phyloP scores from a whole-genome alignment of 2,113 vertebrate genomes.

The Petrocephalus microphthalmus region DNA sequence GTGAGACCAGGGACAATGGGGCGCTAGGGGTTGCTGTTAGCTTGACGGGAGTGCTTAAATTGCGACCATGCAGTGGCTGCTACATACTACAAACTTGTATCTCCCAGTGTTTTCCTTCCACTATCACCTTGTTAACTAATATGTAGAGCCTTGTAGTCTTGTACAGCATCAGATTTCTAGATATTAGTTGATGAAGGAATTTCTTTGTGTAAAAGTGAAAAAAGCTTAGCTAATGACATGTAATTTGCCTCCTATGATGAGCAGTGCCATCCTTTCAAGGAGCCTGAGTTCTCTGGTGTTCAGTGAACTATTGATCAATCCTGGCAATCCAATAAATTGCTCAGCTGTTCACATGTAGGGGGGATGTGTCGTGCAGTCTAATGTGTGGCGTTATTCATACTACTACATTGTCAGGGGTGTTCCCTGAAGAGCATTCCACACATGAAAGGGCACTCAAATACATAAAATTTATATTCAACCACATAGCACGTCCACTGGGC shows the following conservation, averaged over 20 bases:
- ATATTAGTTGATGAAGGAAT: neutral
- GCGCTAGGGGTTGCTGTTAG: neutral
- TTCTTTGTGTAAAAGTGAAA: constrained; percentile 7
- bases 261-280: neutral
- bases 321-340: constrained; percentile 4
- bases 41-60: neutral
- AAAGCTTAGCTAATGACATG: constrained; percentile 8
- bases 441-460: neutral
- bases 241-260: neutral
- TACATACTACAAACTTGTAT: neutral
- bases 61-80: neutral
- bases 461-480: neutral
- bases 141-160: neutral
- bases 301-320: neutral
- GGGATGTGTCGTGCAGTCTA: neutral
- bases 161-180: neutral
- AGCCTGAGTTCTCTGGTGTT: neutral
- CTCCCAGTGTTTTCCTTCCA: neutral
- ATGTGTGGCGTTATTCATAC: neutral
- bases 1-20: neutral
- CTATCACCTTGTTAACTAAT: neutral
- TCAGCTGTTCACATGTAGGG: neutral
- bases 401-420: neutral
- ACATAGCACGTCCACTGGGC: neutral
- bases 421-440: neutral